These are phyloP conservation scores for Bombyx huttoni DNA, from an alignment of 2,888 invertebrate species.

Conservation along the genomic window DNA sequence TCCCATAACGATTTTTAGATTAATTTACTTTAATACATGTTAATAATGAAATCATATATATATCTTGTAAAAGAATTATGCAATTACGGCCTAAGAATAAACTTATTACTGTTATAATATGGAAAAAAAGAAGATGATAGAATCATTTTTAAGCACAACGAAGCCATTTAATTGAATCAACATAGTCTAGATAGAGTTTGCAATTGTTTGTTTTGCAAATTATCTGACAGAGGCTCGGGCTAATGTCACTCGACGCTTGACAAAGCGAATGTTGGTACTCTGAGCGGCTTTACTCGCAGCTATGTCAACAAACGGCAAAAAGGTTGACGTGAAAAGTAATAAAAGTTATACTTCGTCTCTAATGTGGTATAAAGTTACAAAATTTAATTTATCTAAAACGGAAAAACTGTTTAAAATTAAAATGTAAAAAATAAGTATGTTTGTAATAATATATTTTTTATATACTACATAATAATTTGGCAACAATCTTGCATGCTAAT, in stretches of 20 bases:
- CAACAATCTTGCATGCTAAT: too few species aligned
- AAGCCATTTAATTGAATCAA: background rate
- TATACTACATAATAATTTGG: too few species aligned
- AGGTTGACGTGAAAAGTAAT: conserved; percentile 44
- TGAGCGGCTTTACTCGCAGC: conserved; percentile 59
- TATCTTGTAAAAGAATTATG: too few species aligned
- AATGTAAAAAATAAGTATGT: too few species aligned
- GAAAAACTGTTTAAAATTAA: too few species aligned
- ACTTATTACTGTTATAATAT: too few species aligned
- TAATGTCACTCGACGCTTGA: conserved; percentile 64
- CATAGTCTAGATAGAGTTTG: conserved; percentile 27
- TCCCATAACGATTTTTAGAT: background rate
- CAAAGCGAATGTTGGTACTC: conserved; percentile 65
- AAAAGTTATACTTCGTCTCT: conserved; percentile 36
- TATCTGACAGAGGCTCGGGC: conserved; percentile 58
- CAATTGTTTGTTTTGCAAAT: conserved; percentile 57
- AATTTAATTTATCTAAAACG: background rate
- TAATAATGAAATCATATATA: too few species aligned
- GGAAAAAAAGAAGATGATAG: too few species aligned
- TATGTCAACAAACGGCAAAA: conserved; percentile 55
- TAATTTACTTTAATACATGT: background rate
- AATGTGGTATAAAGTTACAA: background rate
- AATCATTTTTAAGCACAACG: too few species aligned
- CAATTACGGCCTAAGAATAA: too few species aligned
- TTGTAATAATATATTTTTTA: too few species aligned